Evolutionary conservation across 2,888 invertebrate genomes (phyloP).

Genomic region (Disparrhopalites patrizii): DNA sequence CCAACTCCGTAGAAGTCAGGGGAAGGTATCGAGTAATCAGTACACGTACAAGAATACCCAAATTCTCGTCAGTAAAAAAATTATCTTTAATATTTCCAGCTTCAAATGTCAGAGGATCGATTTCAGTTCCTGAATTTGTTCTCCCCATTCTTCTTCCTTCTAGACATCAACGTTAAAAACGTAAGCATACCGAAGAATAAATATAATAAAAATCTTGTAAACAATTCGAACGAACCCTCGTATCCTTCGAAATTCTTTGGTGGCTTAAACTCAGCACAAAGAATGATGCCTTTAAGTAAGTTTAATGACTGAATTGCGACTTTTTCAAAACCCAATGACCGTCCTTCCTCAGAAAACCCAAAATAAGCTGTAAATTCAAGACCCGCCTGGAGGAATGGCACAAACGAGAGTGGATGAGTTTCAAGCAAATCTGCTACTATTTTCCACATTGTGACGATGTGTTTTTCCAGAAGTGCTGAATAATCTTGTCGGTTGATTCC

Average conservation of each 20-base stretch:
- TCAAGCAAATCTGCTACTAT: slow-evolving; percentile 63
- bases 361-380: slow-evolving; percentile 79
- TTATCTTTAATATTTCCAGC: slow-evolving; percentile 67
- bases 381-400: slow-evolving; percentile 72
- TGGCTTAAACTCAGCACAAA: slow-evolving; percentile 69
- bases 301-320: slow-evolving; percentile 88
- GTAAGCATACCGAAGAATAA: background rate
- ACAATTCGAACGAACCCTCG: background rate
- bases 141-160: slow-evolving; percentile 42
- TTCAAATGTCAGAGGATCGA: slow-evolving; percentile 55
- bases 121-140: slow-evolving; percentile 50
- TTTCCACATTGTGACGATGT: slow-evolving; percentile 48
- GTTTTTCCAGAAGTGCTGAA: slow-evolving; percentile 43
- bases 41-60: slow-evolving; percentile 76
- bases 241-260: slow-evolving; percentile 60
- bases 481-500: slow-evolving; percentile 41
- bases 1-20: slow-evolving; percentile 75
- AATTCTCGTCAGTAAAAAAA: slow-evolving; percentile 71
- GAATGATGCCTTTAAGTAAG: slow-evolving; percentile 76
- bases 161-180: slow-evolving; percentile 15
- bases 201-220: background rate
- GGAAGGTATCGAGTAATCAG: slow-evolving; percentile 84
- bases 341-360: slow-evolving; percentile 79
- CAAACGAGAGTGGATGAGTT: slow-evolving; percentile 72
- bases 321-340: slow-evolving; percentile 69